These are phyloP conservation scores for Eupithecia exiguata DNA, from an alignment of 2,888 invertebrate species.

Conservation along the genomic window DNA sequence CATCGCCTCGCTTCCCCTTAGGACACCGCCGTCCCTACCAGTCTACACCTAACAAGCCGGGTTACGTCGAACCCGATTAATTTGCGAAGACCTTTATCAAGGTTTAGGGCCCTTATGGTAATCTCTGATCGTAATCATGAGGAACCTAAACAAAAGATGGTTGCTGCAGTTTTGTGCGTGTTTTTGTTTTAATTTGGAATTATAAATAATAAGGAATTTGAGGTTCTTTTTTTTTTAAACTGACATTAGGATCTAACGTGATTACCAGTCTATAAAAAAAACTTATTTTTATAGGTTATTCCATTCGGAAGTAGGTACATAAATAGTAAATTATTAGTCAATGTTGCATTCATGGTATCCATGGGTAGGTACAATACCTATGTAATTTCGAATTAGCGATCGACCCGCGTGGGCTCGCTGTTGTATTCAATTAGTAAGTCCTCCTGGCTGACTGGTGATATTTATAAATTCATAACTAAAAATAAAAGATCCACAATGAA, in stretches of 20 bases:
- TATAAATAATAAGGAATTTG: no score
- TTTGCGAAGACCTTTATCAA: constrained; percentile 46
- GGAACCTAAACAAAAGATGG: neutral
- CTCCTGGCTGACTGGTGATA: neutral
- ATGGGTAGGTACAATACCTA: neutral
- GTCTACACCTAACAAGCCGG: constrained; percentile 3
- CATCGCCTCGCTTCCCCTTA: neutral
- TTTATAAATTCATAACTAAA: neutral
- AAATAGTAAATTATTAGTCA: neutral
- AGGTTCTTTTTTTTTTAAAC: no score
- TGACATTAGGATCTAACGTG: no score
- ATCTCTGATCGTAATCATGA: constrained; percentile 5
- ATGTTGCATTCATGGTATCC: neutral
- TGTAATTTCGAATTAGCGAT: no score
- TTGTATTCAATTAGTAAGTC: neutral
- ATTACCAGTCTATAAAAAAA: no score
- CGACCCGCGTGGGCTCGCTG: no score
- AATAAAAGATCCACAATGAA: constrained; percentile 20
- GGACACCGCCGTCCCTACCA: neutral
- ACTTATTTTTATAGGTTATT: no score
- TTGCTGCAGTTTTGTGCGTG: neutral
- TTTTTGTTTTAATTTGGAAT: no score
- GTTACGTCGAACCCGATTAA: constrained; percentile 47
- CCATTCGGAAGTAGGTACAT: neutral
- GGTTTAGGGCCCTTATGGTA: constrained; percentile 29